phyloP scores from a whole-genome alignment of 2,888 invertebrate species.

The Mythimna albipuncta region DNA sequence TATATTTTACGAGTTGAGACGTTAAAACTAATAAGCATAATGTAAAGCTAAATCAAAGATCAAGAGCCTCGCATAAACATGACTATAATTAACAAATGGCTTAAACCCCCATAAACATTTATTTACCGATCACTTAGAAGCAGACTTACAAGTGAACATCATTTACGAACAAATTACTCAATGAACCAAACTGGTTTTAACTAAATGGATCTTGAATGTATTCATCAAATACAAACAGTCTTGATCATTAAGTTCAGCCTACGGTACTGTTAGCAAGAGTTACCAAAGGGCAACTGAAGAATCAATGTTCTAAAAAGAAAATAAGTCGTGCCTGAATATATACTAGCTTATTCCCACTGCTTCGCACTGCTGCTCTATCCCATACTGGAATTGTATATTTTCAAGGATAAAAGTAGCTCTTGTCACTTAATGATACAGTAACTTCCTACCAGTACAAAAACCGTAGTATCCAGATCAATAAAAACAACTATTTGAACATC shows the following conservation, averaged over 20 bases:
- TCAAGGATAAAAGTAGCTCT: too few relatives aligned
- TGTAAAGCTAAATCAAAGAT: background rate
- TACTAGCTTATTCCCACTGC: too few relatives aligned
- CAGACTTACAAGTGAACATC: constrained; percentile 18
- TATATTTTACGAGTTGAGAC: background rate
- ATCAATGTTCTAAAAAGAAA: too few relatives aligned
- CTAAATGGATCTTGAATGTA: constrained; percentile 7
- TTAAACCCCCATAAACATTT: constrained; percentile 21
- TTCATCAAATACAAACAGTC: background rate
- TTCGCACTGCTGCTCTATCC: too few relatives aligned
- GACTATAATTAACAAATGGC: constrained; percentile 24
- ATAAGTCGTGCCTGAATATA: too few relatives aligned
- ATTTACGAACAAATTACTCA: constrained; percentile 44
- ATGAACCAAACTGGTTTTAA: constrained; percentile 43
- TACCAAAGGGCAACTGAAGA: too few relatives aligned
- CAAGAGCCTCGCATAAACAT: background rate
- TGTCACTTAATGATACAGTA: too few relatives aligned
- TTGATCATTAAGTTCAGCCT: background rate
- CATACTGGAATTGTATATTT: too few relatives aligned
- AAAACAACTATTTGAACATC: too few relatives aligned
- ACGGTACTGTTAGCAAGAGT: too few relatives aligned
- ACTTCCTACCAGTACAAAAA: too few relatives aligned
- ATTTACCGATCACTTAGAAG: constrained; percentile 46
- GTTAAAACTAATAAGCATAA: background rate
- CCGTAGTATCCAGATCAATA: too few relatives aligned